Conservation (phyloP, 2,888 invertebrate genomes). For the Ceriagrion tenellum region DNA sequence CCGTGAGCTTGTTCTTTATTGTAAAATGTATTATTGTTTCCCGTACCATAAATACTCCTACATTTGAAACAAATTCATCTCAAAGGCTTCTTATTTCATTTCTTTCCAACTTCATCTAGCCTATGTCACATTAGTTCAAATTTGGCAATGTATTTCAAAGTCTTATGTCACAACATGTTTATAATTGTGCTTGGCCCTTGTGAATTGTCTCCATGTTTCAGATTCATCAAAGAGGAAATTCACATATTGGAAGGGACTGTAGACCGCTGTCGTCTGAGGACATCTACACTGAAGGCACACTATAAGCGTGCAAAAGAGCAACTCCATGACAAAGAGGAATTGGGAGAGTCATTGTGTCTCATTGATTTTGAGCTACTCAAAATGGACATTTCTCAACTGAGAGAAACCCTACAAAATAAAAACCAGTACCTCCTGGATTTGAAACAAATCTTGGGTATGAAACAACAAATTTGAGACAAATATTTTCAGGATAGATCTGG, state of each 20-base stretch:
- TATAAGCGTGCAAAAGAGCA: constrained; percentile 27
- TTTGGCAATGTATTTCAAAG: too few species aligned
- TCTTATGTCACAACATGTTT: too few species aligned
- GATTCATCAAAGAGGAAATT: constrained; percentile 43
- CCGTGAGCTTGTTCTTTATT: too few species aligned
- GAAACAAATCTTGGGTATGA: background rate
- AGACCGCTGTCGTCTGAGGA: background rate
- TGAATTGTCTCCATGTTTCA: background rate
- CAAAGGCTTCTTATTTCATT: too few species aligned
- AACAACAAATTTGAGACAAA: too few species aligned
- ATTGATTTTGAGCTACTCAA: constrained; percentile 25
- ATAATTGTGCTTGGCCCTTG: too few species aligned
- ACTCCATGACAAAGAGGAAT: constrained; percentile 23
- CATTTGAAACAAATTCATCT: too few species aligned
- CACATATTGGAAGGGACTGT: constrained; percentile 9
- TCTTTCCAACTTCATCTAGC: too few species aligned
- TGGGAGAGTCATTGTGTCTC: background rate
- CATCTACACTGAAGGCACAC: constrained; percentile 22
- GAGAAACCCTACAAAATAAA: constrained; percentile 13
- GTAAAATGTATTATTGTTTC: too few species aligned
- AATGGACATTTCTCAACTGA: constrained; percentile 25
- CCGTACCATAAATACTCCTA: too few species aligned
- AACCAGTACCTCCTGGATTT: constrained; percentile 32
- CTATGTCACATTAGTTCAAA: too few species aligned
- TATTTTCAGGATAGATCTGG: too few species aligned